Conservation (phyloP, 2,797 vertebrate genomes). For the Vireo griseus region DNA sequence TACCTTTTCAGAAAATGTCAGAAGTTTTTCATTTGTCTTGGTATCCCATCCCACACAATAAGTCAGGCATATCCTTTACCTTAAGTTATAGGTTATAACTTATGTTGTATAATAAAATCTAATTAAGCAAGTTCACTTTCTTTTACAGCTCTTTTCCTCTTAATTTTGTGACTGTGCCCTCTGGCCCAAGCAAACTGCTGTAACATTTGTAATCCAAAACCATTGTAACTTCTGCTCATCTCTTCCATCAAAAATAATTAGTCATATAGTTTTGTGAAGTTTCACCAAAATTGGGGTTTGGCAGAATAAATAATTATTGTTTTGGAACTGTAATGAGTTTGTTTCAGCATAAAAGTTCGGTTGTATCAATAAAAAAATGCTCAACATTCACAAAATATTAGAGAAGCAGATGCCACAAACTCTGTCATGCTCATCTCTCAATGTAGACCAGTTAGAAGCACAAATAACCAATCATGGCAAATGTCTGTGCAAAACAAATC, state of each 20-base stretch:
- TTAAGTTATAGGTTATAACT: slow-evolving; percentile 1
- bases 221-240: background rate
- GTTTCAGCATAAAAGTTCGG: background rate
- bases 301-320: background rate
- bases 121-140: slow-evolving; percentile 35
- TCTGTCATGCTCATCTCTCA: background rate
- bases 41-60: slow-evolving; percentile 28
- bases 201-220: slow-evolving; percentile 26
- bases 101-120: background rate
- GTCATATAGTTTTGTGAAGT: background rate
- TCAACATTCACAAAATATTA: background rate
- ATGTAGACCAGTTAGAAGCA: background rate
- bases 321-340: background rate
- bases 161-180: slow-evolving; percentile 32
- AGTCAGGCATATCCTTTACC: background rate
- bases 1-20: slow-evolving; percentile 14
- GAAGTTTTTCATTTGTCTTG: background rate
- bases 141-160: slow-evolving; percentile 21
- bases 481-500: background rate
- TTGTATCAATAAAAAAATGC: background rate
- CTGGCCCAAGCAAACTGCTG: slow-evolving; percentile 40
- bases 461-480: background rate
- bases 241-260: slow-evolving; percentile 40
- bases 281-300: background rate
- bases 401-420: background rate